A percentile compares a stretch with the other conserved stretches of the same genome.
phyloP scores from a whole-genome alignment of 2,797 vertebrate species.

The Anas capensis region DNA sequence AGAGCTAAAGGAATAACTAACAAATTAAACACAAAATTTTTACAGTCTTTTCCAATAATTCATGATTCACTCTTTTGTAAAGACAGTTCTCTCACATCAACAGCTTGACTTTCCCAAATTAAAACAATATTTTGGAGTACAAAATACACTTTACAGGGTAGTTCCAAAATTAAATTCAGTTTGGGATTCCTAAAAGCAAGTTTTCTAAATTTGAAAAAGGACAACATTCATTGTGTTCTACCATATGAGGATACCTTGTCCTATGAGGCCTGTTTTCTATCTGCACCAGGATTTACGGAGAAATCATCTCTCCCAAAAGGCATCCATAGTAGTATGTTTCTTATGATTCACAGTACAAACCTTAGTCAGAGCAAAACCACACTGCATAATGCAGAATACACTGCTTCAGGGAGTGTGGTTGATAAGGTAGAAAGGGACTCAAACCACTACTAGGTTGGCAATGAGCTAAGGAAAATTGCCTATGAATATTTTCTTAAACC shows the following conservation, averaged over 20 bases:
- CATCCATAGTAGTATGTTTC: background rate
- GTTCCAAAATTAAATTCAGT: background rate
- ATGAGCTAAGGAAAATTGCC: background rate
- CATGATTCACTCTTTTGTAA: background rate
- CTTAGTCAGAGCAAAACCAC: background rate
- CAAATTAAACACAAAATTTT: background rate
- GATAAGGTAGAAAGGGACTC: background rate
- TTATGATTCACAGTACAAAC: background rate
- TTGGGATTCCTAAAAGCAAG: background rate
- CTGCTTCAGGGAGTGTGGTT: background rate
- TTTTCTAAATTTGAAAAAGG: background rate
- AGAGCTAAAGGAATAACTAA: background rate
- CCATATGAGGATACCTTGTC: accelerated
- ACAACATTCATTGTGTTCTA: background rate
- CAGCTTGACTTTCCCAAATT: background rate
- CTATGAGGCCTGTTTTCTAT: background rate
- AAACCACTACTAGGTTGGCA: background rate
- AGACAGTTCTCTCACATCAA: background rate
- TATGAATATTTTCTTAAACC: constrained; percentile 20
- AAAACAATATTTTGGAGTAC: background rate
- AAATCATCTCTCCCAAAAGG: background rate
- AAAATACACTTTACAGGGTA: background rate
- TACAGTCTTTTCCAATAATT: background rate
- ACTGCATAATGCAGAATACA: background rate
- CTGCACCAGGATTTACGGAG: background rate